Percentiles rank a stretch among this genome's conserved stretches.
Evolutionary conservation across 2,888 invertebrate genomes (phyloP).

Genomic region (Athalia rosae): DNA sequence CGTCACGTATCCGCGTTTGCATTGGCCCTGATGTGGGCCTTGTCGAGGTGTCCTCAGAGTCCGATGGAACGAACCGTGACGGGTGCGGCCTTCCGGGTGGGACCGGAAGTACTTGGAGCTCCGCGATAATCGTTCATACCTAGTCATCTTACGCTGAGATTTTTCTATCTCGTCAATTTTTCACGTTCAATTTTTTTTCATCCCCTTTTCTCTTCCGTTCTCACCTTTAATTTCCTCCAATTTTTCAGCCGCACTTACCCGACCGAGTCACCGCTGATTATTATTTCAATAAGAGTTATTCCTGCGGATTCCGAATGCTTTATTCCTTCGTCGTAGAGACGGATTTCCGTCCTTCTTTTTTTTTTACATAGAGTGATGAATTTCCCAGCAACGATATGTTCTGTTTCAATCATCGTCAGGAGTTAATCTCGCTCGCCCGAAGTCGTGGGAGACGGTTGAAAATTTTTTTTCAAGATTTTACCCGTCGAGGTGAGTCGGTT

Average conservation of each 20-base stretch:
- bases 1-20: slow-evolving; percentile 8
- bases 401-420: background rate
- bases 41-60: slow-evolving; percentile 28
- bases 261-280: too few species aligned
- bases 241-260: too few species aligned
- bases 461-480: slow-evolving; percentile 47
- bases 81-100: slow-evolving; percentile 71
- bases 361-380: background rate
- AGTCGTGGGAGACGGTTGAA: slow-evolving; percentile 14
- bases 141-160: slow-evolving; percentile 20
- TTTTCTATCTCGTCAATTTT: too few species aligned
- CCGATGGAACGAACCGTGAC: slow-evolving; percentile 55
- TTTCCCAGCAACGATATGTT: slow-evolving; percentile 2
- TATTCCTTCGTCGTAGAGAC: background rate
- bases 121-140: slow-evolving; percentile 27
- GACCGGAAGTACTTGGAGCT: slow-evolving; percentile 62
- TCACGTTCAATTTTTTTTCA: too few species aligned
- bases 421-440: background rate
- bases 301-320: background rate
- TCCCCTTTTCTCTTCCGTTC: too few species aligned
- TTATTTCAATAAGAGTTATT: too few species aligned
- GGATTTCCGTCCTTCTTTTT: background rate
- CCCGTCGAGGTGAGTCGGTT: slow-evolving; percentile 11
- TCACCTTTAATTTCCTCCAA: too few species aligned
- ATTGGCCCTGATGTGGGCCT: slow-evolving; percentile 27